Percentiles rank a stretch among this genome's conserved stretches.
Conservation (phyloP, 2,113 vertebrate genomes). For the Stegastes partitus region DNA sequence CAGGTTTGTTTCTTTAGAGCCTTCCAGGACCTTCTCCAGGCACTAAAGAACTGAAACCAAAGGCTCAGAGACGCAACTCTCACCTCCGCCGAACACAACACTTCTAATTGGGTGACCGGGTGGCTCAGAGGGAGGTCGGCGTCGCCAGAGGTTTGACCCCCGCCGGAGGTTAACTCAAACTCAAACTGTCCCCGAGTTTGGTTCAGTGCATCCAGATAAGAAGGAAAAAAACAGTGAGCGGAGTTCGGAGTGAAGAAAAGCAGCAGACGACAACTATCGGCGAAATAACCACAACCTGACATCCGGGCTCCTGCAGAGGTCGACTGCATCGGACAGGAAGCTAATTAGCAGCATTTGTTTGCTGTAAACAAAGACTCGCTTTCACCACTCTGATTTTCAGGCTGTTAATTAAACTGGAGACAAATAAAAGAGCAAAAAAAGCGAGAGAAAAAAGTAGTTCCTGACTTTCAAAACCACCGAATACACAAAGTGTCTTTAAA, state of each 20-base stretch:
- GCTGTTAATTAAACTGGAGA: too few relatives aligned
- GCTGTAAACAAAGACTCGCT: neutral
- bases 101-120: constrained; percentile 25
- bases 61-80: constrained; percentile 8
- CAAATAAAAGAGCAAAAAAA: too few relatives aligned
- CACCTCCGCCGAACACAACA: neutral
- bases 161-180: neutral
- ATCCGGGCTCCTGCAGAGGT: too few relatives aligned
- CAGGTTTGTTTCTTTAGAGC: constrained; percentile 3
- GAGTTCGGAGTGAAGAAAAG: neutral
- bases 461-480: too few relatives aligned
- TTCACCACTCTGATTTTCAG: neutral
- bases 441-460: too few relatives aligned
- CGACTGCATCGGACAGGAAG: too few relatives aligned
- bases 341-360: too few relatives aligned
- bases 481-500: too few relatives aligned
- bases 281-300: too few relatives aligned
- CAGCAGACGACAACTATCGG: neutral
- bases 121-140: neutral
- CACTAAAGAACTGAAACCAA: neutral
- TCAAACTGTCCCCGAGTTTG: neutral
- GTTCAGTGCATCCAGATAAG: constrained; percentile 12
- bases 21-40: constrained; percentile 29
- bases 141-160: neutral
- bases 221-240: neutral